Evolutionary conservation across 2,888 invertebrate genomes (phyloP).

Genomic region (Strigamia crassipes): DNA sequence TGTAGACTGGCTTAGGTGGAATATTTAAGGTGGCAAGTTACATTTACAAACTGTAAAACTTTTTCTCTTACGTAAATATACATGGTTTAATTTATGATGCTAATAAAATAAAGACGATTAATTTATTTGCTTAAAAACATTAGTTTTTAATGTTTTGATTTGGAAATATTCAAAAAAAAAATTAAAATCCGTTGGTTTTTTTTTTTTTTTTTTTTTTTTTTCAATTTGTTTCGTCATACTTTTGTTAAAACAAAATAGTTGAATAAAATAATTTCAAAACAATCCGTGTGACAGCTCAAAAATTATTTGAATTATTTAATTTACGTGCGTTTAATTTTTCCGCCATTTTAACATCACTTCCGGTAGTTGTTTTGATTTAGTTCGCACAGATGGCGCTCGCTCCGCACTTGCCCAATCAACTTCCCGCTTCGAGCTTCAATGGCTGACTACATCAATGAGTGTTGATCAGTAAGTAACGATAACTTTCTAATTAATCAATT

Average conservation of each 20-base stretch:
- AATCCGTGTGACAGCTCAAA: too few relatives aligned
- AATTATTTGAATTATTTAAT: background rate
- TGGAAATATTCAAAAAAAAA: background rate
- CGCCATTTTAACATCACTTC: background rate
- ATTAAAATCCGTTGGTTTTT: background rate
- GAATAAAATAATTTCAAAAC: background rate
- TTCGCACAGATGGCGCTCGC: background rate
- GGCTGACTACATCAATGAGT: constrained; percentile 6
- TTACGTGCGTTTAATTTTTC: background rate
- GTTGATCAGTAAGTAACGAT: constrained; percentile 1
- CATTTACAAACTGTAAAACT: background rate
- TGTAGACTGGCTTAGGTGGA: background rate
- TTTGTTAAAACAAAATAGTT: background rate
- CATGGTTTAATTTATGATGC: constrained; percentile 20
- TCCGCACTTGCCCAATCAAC: background rate
- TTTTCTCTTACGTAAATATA: background rate
- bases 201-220: too few relatives aligned
- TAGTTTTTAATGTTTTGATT: background rate
- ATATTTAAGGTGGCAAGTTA: constrained; percentile 2
- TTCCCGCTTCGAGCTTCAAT: background rate
- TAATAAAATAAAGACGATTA: background rate
- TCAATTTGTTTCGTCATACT: background rate
- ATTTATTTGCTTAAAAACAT: background rate
- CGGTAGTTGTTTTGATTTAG: background rate
- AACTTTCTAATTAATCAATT: background rate